phyloP scores from a whole-genome alignment of 2,113 vertebrate genomes.

The Riparia riparia region DNA sequence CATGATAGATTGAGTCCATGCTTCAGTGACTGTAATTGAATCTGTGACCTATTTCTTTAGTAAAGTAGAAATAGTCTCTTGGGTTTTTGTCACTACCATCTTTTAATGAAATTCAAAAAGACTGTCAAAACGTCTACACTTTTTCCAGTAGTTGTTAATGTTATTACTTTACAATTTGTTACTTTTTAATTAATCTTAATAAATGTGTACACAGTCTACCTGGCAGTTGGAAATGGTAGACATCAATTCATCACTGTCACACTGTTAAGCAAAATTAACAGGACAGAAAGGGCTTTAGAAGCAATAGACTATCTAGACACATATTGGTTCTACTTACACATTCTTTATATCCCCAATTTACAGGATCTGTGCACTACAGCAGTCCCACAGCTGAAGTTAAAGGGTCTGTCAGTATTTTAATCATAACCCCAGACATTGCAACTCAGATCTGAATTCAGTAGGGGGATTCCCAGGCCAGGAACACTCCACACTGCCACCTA shows the following conservation, averaged over 20 bases:
- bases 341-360: constrained; percentile 45
- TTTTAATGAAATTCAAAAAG: constrained; percentile 98
- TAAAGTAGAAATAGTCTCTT: constrained; percentile 98
- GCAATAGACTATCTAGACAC: constrained; percentile 27
- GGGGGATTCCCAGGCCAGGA: background rate
- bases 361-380: constrained; percentile 6
- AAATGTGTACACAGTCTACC: constrained; percentile 79
- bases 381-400: constrained; percentile 5
- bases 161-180: constrained; percentile 86
- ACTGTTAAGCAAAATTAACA: constrained; percentile 65
- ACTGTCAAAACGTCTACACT: constrained; percentile 91
- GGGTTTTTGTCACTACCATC: constrained; percentile 97
- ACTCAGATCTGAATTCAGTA: background rate
- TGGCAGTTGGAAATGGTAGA: constrained; percentile 69
- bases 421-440: background rate
- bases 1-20: constrained; percentile 99
- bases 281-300: constrained; percentile 55
- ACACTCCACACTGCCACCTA: background rate
- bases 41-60: constrained; percentile 99
- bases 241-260: constrained; percentile 68
- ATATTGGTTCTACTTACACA: constrained; percentile 67
- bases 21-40: constrained; percentile 99
- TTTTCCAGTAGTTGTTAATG: constrained; percentile 90
- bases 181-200: constrained; percentile 90
- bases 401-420: constrained; percentile 32